These are phyloP conservation scores for Epinotia bilunana DNA, from an alignment of 2,888 invertebrate genomes.

Conservation along the genomic window DNA sequence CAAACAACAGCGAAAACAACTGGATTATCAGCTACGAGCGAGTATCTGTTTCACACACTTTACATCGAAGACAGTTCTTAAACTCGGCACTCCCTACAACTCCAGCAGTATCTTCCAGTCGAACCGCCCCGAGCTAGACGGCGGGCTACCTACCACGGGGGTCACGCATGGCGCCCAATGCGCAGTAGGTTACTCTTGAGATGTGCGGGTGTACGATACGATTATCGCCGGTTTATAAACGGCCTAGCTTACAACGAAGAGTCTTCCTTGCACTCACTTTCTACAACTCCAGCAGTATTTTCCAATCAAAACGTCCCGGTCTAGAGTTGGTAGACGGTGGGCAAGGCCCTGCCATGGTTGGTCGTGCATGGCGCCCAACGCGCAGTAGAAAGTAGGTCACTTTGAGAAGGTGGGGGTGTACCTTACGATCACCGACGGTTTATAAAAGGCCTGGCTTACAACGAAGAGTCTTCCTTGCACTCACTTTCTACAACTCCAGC, in stretches of 20 bases:
- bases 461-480: too few relatives aligned
- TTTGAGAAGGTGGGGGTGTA: slow-evolving; percentile 89
- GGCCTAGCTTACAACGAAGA: too few relatives aligned
- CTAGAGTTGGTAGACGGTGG: slow-evolving; percentile 94
- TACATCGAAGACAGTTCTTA: too few relatives aligned
- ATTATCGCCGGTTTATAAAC: slow-evolving; percentile 65
- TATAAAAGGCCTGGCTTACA: too few relatives aligned
- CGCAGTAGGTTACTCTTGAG: slow-evolving; percentile 94
- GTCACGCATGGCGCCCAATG: slow-evolving; percentile 87
- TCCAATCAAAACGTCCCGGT: slow-evolving; percentile 94
- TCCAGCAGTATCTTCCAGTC: slow-evolving; percentile 87
- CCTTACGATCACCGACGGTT: slow-evolving; percentile 82
- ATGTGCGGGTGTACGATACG: slow-evolving; percentile 89
- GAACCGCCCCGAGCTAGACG: slow-evolving; percentile 91
- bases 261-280: too few relatives aligned
- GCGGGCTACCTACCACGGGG: too few relatives aligned
- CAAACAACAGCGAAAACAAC: too few relatives aligned
- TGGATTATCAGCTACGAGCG: too few relatives aligned
- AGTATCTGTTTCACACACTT: too few relatives aligned
- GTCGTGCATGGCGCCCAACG: slow-evolving; percentile 86
- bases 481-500: slow-evolving; percentile 48
- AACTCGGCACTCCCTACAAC: slow-evolving; percentile 6
- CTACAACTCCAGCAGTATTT: slow-evolving; percentile 62
- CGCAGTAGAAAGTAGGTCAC: slow-evolving; percentile 90
- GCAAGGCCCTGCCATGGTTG: slow-evolving; percentile 91